Evolutionary conservation across 92 coral and sea anemone genomes (phyloP).

Genomic region (Galaxea fascicularis): DNA sequence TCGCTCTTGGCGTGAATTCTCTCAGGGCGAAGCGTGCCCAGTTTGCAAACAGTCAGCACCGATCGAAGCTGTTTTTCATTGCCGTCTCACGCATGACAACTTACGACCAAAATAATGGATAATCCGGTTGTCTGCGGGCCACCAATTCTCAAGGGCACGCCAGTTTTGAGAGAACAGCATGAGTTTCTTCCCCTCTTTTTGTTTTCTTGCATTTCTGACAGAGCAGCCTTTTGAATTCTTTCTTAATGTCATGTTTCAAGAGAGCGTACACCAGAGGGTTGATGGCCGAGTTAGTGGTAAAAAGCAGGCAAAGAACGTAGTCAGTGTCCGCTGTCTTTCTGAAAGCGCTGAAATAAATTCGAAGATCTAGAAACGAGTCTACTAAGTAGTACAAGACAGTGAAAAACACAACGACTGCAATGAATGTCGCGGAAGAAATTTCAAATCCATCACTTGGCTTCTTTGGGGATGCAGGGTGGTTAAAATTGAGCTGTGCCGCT

Average conservation of each 20-base stretch:
- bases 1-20: too few species aligned
- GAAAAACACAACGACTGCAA: conserved; percentile 16
- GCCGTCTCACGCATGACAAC: too few species aligned
- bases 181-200: not conserved
- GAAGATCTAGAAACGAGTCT: conserved; percentile 20
- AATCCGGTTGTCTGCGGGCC: too few species aligned
- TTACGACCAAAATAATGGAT: too few species aligned
- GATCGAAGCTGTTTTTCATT: too few species aligned
- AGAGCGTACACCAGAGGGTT: conserved; percentile 10
- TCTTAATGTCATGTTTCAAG: conserved; percentile 22
- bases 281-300: conserved; percentile 10
- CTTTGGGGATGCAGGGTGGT: not conserved
- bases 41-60: too few species aligned
- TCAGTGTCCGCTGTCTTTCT: not conserved
- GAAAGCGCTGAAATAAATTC: not conserved
- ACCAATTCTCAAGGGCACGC: too few species aligned
- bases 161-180: not conserved
- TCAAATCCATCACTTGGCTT: conserved; percentile 4
- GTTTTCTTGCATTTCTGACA: not conserved
- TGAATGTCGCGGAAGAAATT: conserved; percentile 3
- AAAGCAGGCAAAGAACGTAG: conserved; percentile 1
- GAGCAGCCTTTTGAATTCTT: conserved; percentile 5
- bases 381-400: not conserved
- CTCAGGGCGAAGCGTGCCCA: too few species aligned
- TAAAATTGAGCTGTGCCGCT: conserved; percentile 1